phyloP scores from a whole-genome alignment of 2,113 vertebrate genomes.

The Platichthys flesus region DNA sequence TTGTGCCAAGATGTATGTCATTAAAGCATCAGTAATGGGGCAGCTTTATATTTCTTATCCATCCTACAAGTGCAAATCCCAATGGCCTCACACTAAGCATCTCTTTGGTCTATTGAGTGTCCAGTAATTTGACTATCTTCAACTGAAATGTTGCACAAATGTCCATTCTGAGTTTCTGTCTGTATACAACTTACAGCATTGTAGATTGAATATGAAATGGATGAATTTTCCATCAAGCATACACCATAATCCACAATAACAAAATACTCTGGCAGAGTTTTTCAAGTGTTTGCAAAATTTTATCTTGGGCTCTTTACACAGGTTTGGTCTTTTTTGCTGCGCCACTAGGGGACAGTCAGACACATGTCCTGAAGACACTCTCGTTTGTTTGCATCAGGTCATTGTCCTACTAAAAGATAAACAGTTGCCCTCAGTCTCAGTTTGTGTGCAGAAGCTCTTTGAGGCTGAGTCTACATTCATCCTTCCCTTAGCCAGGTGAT shows the following conservation, averaged over 20 bases:
- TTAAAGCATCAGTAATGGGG: slow-evolving; percentile 34
- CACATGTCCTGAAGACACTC: neutral
- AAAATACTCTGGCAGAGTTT: neutral
- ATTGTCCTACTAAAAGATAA: neutral
- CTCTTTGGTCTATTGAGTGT: neutral
- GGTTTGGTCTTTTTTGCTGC: neutral
- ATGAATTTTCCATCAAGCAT: neutral
- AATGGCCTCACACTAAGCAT: neutral
- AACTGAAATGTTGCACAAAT: neutral
- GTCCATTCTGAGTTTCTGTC: neutral
- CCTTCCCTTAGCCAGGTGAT: neutral
- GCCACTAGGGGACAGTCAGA: neutral
- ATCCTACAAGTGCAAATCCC: neutral
- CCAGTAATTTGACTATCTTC: neutral
- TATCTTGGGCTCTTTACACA: neutral
- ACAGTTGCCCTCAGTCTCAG: neutral
- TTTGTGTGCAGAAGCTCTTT: neutral
- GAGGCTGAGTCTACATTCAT: neutral
- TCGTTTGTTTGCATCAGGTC: neutral
- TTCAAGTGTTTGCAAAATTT: neutral
- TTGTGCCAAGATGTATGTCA: slow-evolving; percentile 41
- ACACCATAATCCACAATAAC: neutral
- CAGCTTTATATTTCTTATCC: slow-evolving; percentile 16
- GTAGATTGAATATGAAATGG: neutral
- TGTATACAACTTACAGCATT: neutral